These are phyloP conservation scores for Hirudinaria manillensis DNA, from an alignment of 2,888 invertebrate genomes.

Conservation along the genomic window DNA sequence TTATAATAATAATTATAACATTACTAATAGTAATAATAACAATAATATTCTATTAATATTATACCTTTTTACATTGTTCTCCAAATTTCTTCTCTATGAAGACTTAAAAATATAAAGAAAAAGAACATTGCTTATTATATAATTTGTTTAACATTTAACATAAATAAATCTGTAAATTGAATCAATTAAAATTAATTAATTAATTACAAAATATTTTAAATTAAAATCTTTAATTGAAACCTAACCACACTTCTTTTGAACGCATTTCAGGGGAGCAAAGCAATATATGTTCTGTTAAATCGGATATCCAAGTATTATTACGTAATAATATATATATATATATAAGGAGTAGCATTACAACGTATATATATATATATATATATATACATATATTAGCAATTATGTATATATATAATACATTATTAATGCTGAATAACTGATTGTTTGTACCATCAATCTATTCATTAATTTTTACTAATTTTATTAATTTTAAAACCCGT, in stretches of 20 bases:
- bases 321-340: not conserved
- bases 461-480: too few species aligned
- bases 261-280: not conserved
- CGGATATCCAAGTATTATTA: too few species aligned
- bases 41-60: not conserved
- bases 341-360: not conserved
- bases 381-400: not conserved
- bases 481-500: too few species aligned
- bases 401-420: not conserved
- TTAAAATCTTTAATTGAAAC: not conserved
- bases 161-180: too few species aligned
- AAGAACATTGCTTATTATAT: too few species aligned
- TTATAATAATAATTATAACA: too few species aligned
- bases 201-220: not conserved
- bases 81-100: too few species aligned
- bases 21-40: too few species aligned
- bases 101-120: too few species aligned
- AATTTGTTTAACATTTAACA: too few species aligned
- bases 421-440: not conserved
- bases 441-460: too few species aligned
- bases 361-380: slow-evolving; percentile 1
- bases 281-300: not conserved
- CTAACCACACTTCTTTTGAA: not conserved
- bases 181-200: not conserved
- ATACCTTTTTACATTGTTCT: too few species aligned